phyloP scores from a whole-genome alignment of 92 coral and sea anemone species.

The Siderastrea radians region DNA sequence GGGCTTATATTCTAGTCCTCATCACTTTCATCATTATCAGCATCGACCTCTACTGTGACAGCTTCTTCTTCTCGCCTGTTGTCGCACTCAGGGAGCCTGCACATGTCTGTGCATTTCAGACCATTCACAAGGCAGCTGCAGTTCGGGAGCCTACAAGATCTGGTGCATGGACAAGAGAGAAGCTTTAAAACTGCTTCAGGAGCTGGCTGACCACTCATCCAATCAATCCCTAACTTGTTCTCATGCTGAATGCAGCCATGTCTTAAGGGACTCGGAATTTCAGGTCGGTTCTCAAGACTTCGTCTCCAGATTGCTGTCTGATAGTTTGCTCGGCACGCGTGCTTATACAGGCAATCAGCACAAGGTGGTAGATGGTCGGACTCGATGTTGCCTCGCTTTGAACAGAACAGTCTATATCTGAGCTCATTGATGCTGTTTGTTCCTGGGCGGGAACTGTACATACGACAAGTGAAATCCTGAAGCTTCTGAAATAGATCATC shows the following conservation, averaged over 20 bases:
- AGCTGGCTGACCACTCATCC: constrained; percentile 65
- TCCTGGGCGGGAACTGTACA: constrained; percentile 54
- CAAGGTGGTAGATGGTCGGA: constrained; percentile 22
- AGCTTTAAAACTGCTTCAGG: constrained; percentile 58
- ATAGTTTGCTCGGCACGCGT: constrained; percentile 52
- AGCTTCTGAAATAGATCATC: constrained; percentile 34
- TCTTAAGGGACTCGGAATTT: constrained; percentile 45
- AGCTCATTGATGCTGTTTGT: constrained; percentile 54
- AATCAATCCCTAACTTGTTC: constrained; percentile 55
- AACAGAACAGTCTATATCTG: constrained; percentile 39
- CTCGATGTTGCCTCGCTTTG: constrained; percentile 34
- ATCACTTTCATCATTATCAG: not conserved
- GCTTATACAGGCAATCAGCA: constrained; percentile 24
- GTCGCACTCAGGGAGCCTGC: constrained; percentile 45
- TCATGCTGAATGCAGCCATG: constrained; percentile 59
- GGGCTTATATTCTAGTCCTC: constrained; percentile 3
- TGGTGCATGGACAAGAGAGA: constrained; percentile 56
- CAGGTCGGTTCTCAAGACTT: constrained; percentile 37
- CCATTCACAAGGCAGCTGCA: constrained; percentile 64
- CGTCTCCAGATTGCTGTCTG: constrained; percentile 65
- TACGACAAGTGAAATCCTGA: constrained; percentile 45
- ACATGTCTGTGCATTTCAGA: constrained; percentile 59
- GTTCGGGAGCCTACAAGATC: constrained; percentile 35
- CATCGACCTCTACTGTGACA: not conserved
- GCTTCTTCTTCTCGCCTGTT: constrained; percentile 38